These are phyloP conservation scores for Chondrosia reniformis DNA, from an alignment of 37 sponge, comb jelly and placozoan genomes.

Conservation along the genomic window DNA sequence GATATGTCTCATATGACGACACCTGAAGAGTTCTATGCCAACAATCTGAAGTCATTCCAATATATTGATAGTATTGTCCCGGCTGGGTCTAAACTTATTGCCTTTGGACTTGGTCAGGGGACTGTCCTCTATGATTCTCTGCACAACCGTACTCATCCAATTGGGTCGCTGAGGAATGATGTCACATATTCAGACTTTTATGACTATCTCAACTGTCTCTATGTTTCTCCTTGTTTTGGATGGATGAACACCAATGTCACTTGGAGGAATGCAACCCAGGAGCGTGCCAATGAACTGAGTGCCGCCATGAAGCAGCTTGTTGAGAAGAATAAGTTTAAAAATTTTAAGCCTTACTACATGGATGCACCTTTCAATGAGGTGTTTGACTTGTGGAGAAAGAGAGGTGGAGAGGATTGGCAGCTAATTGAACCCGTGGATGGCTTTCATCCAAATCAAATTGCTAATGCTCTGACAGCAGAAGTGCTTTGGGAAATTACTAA, in stretches of 20 bases:
- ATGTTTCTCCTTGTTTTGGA: conserved; percentile 88
- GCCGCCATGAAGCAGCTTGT: conserved; percentile 50
- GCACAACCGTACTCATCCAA: conserved; percentile 75
- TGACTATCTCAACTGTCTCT: conserved; percentile 86
- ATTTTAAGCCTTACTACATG: conserved; percentile 66
- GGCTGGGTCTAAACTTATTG: conserved; percentile 58
- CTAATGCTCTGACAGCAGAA: conserved; percentile 60
- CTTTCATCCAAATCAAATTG: conserved; percentile 81
- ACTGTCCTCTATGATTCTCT: conserved; percentile 73
- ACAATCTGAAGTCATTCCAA: conserved; percentile 46
- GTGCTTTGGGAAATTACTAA: conserved; percentile 46
- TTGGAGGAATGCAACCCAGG: conserved; percentile 75
- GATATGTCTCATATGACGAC: conserved; percentile 82
- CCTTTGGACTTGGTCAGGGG: conserved; percentile 80
- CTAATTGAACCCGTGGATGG: conserved; percentile 94
- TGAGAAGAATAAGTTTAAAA: conserved; percentile 49
- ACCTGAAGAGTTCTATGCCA: conserved; percentile 72
- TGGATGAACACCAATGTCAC: conserved; percentile 91
- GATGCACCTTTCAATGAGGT: conserved; percentile 51
- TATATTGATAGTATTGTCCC: conserved; percentile 72
- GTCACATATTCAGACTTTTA: conserved; percentile 81
- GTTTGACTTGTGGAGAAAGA: conserved; percentile 44
- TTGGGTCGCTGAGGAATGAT: conserved; percentile 64
- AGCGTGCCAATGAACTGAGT: conserved; percentile 75
- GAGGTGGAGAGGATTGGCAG: conserved; percentile 73